Conservation (phyloP, 2,888 invertebrate species). For the Ectemnius lituratus region DNA sequence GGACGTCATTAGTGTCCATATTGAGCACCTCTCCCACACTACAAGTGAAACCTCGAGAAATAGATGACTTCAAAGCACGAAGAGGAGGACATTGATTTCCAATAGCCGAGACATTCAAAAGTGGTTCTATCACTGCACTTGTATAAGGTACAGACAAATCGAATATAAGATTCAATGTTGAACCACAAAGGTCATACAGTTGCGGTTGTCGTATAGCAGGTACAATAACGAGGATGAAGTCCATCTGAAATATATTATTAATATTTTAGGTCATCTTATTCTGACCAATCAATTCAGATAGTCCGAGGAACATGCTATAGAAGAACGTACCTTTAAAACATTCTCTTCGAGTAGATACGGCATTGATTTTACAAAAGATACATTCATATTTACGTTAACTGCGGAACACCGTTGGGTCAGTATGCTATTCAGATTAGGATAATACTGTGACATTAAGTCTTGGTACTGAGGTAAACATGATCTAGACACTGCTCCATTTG, state of each 20-base stretch:
- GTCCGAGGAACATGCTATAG: too few relatives aligned
- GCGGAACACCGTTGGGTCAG: constrained; percentile 95
- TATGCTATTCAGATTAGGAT: constrained; percentile 87
- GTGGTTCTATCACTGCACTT: constrained; percentile 92
- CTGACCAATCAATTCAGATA: background rate
- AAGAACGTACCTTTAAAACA: constrained; percentile 82
- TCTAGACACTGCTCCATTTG: constrained; percentile 92
- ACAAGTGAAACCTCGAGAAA: constrained; percentile 94
- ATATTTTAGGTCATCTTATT: background rate
- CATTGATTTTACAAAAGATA: constrained; percentile 90
- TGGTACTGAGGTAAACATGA: constrained; percentile 92
- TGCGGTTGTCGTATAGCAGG: constrained; percentile 94
- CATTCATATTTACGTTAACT: constrained; percentile 96
- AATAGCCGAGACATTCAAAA: constrained; percentile 92
- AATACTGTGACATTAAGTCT: constrained; percentile 89
- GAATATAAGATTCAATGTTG: constrained; percentile 94
- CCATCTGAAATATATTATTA: constrained; percentile 80
- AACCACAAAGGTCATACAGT: constrained; percentile 96
- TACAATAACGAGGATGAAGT: constrained; percentile 91
- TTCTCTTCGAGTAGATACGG: constrained; percentile 91
- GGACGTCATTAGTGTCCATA: constrained; percentile 94
- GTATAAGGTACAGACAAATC: constrained; percentile 96
- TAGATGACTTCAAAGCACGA: constrained; percentile 90
- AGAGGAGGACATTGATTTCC: constrained; percentile 96
- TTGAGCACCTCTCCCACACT: constrained; percentile 95